Evolutionary conservation across 2,113 vertebrate genomes (phyloP).

Genomic region (Callionymus lyra): DNA sequence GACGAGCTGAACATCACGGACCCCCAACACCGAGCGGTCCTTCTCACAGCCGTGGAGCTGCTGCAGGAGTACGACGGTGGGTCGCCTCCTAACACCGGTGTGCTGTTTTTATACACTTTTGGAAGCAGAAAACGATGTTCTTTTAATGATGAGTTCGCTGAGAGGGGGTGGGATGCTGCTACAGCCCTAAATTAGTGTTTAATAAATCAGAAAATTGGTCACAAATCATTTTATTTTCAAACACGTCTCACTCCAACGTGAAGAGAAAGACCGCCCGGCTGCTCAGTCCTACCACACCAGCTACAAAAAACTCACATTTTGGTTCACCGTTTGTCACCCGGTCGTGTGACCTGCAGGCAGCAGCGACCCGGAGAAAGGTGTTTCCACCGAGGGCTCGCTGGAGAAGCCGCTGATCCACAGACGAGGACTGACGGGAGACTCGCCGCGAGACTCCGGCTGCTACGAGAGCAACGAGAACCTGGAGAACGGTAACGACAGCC

Average conservation of each 20-base stretch:
- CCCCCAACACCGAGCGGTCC: constrained; percentile 87
- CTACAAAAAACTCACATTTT: too few relatives aligned
- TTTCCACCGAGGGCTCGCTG: constrained; percentile 75
- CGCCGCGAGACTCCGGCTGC: constrained; percentile 92
- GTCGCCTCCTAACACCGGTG: too few relatives aligned
- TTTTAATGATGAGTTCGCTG: background rate
- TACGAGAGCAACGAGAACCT: constrained; percentile 93
- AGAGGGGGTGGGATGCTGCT: too few relatives aligned
- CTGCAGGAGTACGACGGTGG: constrained; percentile 95
- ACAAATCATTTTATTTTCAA: background rate
- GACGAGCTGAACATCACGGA: constrained; percentile 93
- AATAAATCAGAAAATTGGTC: background rate
- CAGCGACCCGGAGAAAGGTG: constrained; percentile 71
- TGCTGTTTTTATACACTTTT: too few relatives aligned
- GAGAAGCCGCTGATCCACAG: constrained; percentile 79
- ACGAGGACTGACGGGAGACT: constrained; percentile 69
- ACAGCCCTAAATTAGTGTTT: background rate
- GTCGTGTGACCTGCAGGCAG: constrained; percentile 69
- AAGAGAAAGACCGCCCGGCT: too few relatives aligned
- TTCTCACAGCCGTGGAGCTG: constrained; percentile 91
- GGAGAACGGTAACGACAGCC: constrained; percentile 79
- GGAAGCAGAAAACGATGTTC: too few relatives aligned
- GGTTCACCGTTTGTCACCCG: too few relatives aligned
- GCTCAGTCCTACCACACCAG: too few relatives aligned
- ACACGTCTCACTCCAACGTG: constrained; percentile 24